Evolutionary conservation across 2,888 invertebrate genomes (phyloP).

Genomic region (Nowickia ferox): DNA sequence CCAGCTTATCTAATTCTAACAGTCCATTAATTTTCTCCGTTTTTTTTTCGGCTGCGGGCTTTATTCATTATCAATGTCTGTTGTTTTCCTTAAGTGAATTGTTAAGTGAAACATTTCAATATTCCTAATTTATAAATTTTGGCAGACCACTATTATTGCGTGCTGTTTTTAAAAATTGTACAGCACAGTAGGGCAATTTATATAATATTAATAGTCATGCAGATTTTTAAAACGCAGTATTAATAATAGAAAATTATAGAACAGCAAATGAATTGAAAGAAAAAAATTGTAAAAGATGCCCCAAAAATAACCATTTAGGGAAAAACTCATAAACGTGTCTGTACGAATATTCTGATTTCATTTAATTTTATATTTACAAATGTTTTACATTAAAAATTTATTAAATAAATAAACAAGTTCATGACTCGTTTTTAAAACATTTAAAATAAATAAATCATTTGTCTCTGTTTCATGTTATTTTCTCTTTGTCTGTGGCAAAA

Average conservation of each 20-base stretch:
- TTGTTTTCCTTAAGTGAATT: background rate
- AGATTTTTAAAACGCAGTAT: conserved; percentile 46
- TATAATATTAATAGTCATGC: conserved; percentile 1
- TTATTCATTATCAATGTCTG: conserved; percentile 1
- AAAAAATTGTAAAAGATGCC: background rate
- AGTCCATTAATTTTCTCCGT: background rate
- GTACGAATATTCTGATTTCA: background rate
- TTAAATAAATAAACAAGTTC: conserved; percentile 53
- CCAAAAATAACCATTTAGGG: conserved; percentile 24
- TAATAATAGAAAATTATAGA: conserved; percentile 19
- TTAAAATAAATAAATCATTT: conserved; percentile 62
- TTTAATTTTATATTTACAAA: conserved; percentile 13
- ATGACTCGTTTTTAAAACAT: conserved; percentile 38
- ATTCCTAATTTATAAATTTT: background rate
- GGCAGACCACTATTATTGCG: background rate
- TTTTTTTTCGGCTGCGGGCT: no score
- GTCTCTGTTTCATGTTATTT: conserved; percentile 37
- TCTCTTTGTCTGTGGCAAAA: conserved; percentile 8
- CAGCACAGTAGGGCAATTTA: conserved; percentile 10
- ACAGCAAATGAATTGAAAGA: background rate
- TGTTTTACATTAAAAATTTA: conserved; percentile 17
- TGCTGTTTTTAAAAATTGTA: background rate
- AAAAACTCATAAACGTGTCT: conserved; percentile 44
- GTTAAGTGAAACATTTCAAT: background rate
- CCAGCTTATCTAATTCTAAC: background rate